phyloP scores from a whole-genome alignment of 2,888 invertebrate genomes.

The Leistus spinibarbis region DNA sequence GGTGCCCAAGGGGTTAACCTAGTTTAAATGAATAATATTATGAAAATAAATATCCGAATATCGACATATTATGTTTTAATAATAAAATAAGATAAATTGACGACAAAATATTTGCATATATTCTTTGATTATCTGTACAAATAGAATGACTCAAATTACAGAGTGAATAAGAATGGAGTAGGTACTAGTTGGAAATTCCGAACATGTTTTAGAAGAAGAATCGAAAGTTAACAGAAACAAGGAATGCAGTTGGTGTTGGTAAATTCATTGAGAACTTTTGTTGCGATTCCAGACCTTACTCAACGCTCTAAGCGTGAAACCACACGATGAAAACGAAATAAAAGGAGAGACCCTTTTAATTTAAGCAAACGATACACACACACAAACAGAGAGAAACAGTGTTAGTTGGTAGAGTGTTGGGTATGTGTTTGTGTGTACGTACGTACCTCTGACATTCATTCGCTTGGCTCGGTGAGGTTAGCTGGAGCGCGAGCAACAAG shows the following conservation, averaged over 20 bases:
- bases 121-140: too few relatives aligned
- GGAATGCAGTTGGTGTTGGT: neutral
- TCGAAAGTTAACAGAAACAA: too few relatives aligned
- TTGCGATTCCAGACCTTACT: neutral
- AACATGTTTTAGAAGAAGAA: too few relatives aligned
- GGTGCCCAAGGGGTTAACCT: too few relatives aligned
- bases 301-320: neutral
- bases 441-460: neutral
- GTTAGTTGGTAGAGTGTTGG: neutral
- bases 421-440: neutral
- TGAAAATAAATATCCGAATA: too few relatives aligned
- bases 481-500: conserved; percentile 19
- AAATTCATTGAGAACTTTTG: neutral
- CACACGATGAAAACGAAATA: neutral
- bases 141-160: too few relatives aligned
- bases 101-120: too few relatives aligned
- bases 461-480: neutral
- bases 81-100: too few relatives aligned
- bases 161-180: too few relatives aligned
- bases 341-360: neutral
- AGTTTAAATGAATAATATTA: too few relatives aligned
- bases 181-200: too few relatives aligned
- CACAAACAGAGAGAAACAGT: neutral
- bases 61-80: too few relatives aligned
- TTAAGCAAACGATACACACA: neutral